Evolutionary conservation across 2,888 invertebrate genomes (phyloP), one percentile per base, ranked within the genome.

Genomic region (Xylota sylvarum): DNA sequence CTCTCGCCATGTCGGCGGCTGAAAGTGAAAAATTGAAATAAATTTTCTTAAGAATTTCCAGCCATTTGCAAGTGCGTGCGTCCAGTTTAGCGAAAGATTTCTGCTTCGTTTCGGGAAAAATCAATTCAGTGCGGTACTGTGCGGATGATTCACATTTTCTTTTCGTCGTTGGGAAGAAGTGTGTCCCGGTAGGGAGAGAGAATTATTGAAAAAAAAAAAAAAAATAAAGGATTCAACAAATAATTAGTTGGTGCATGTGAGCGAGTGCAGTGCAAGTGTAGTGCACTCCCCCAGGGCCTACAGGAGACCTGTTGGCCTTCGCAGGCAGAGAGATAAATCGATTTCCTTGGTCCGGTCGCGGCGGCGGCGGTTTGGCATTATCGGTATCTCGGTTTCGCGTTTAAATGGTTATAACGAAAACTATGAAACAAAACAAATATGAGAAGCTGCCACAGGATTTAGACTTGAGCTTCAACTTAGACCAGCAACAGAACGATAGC

Each of bases 391-490:
- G 37, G 76, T 81, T 56, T 30, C 56, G 48, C 65, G 80, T 64
- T 32, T 80, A 67, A 77, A 88, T 88, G 88, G 88, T 88, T 43
- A 69, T 85, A 81, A 78, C 87, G 76, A 88, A 88, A 88, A 89
- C 88, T 89, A 92, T 92, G 92, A 92, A 92, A 92, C 91, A 92
- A 88, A 92, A 91, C 89, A 92, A 92, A 89, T 92, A 92, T 91
- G 91, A 90, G 70, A 92, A 92, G 90, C 89, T 92, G 85, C 91
- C 92, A 89, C 92, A 92, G 90, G 92, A 92, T 90, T 91, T 91
- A 89, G 92, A 92, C 90, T 89, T 92, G 89, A 92, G 91, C 89
- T 92, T 90, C 67, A 88, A 79, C 46, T 74, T 65, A 69, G 87
- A 88, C 52, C 88, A 88, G 67, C 50, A 86, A 58, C 72, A 83